phyloP scores from a whole-genome alignment of 2,888 invertebrate genomes.

The Gymnosoma rotundatum region DNA sequence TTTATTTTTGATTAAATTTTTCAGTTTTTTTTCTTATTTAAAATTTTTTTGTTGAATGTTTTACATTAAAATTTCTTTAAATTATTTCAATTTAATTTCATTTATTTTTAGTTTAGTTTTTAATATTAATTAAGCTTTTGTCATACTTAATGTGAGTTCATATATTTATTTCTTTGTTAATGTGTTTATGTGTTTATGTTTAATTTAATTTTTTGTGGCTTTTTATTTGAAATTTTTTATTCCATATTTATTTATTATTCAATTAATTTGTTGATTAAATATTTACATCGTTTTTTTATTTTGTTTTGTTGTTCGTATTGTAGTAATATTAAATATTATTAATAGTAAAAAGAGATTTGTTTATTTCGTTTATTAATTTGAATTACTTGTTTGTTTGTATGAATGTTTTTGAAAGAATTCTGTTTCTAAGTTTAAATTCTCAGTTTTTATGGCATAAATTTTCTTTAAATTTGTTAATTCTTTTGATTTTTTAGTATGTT shows the following conservation, averaged over 20 bases:
- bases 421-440: slow-evolving; percentile 47
- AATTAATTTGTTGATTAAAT: slow-evolving; percentile 43
- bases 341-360: slow-evolving; percentile 35
- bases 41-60: slow-evolving; percentile 37
- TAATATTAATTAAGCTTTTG: slow-evolving; percentile 56
- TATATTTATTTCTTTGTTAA: slow-evolving; percentile 22
- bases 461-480: slow-evolving; percentile 16
- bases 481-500: slow-evolving; percentile 7
- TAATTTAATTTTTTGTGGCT: not conserved
- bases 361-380: slow-evolving; percentile 25
- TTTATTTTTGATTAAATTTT: slow-evolving; percentile 65
- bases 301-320: not conserved
- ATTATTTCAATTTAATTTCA: not conserved
- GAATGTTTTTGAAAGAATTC: slow-evolving; percentile 51
- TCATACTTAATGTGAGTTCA: slow-evolving; percentile 57
- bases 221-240: slow-evolving; percentile 11
- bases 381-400: slow-evolving; percentile 17
- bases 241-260: slow-evolving; percentile 22
- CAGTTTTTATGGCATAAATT: slow-evolving; percentile 53
- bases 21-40: slow-evolving; percentile 46
- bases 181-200: not conserved
- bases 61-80: slow-evolving; percentile 48
- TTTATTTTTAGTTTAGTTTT: slow-evolving; percentile 11
- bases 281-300: slow-evolving; percentile 53
- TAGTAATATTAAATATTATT: slow-evolving; percentile 29